Evolutionary conservation across 1,140 invertebrate genomes (phyloP).

Genomic region (Drosophila repletoides): DNA sequence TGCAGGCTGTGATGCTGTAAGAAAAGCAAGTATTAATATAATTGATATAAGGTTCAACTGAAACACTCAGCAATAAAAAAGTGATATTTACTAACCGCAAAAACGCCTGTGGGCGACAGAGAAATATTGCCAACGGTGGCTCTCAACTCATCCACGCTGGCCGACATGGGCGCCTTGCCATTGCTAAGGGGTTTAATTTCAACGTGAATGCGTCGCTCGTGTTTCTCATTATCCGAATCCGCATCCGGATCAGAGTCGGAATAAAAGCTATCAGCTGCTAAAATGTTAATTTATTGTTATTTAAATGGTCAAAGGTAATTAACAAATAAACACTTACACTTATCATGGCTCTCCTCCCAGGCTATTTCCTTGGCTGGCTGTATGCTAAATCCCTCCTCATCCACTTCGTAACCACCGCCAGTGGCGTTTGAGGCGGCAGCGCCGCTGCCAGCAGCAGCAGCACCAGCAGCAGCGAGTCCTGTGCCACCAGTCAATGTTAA

Average conservation of each 20-base stretch:
- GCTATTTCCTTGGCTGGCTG: conserved; percentile 88
- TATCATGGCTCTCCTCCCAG: conserved; percentile 83
- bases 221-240: conserved; percentile 94
- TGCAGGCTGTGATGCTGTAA: conserved; percentile 83
- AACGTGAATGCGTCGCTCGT: conserved; percentile 95
- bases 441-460: conserved; percentile 44
- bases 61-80: too few relatives aligned
- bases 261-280: conserved; percentile 89
- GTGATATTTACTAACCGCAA: conserved; percentile 58
- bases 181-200: conserved; percentile 97
- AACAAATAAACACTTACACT: too few relatives aligned
- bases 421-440: too few relatives aligned
- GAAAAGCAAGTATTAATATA: conserved; percentile 86
- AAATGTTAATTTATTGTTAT: not conserved
- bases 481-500: conserved; percentile 14
- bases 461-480: conserved; percentile 24
- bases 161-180: conserved; percentile 92
- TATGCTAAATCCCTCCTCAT: conserved; percentile 97
- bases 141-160: conserved; percentile 95
- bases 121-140: conserved; percentile 96
- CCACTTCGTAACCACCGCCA: conserved; percentile 88
- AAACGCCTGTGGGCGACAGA: conserved; percentile 88
- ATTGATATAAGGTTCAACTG: too few relatives aligned
- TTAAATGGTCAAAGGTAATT: too few relatives aligned
- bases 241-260: conserved; percentile 96